phyloP scores from a whole-genome alignment of 2,797 vertebrate genomes.

The Caiman crocodilus region DNA sequence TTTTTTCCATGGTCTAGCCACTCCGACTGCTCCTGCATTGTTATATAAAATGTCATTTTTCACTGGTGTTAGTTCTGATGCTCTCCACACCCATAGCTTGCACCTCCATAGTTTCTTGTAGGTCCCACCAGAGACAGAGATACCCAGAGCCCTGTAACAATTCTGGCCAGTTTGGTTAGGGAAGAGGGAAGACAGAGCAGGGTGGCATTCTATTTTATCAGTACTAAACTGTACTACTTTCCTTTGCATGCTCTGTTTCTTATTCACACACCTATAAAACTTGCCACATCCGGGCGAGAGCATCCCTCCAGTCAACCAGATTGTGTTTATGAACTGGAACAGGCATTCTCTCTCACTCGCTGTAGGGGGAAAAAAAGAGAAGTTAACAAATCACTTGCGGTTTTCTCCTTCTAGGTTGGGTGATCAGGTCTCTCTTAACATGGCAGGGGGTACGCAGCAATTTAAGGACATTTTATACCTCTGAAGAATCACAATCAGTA shows the following conservation, averaged over 20 bases:
- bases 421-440: not conserved
- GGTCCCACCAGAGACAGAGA: not conserved
- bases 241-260: conserved; percentile 65
- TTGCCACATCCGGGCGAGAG: conserved; percentile 29
- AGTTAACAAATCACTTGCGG: conserved; percentile 15
- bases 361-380: conserved; percentile 30
- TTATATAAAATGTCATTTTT: not conserved
- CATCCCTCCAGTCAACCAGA: conserved; percentile 40
- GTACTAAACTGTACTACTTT: conserved; percentile 49
- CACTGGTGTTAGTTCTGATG: not conserved
- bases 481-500: conserved; percentile 54
- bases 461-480: conserved; percentile 47
- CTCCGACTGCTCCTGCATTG: not conserved
- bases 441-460: not conserved
- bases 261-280: conserved; percentile 52
- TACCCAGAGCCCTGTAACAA: not conserved
- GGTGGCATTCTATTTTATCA: conserved; percentile 28
- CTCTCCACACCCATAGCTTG: not conserved
- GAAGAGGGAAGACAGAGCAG: not conserved
- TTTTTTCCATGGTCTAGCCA: not conserved
- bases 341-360: conserved; percentile 35
- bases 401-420: conserved; percentile 56
- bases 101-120: not conserved
- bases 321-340: conserved; percentile 50
- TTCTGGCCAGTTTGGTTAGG: not conserved